These are phyloP conservation scores for Sterna hirundo DNA, from an alignment of 2,113 vertebrate species.

Conservation along the genomic window DNA sequence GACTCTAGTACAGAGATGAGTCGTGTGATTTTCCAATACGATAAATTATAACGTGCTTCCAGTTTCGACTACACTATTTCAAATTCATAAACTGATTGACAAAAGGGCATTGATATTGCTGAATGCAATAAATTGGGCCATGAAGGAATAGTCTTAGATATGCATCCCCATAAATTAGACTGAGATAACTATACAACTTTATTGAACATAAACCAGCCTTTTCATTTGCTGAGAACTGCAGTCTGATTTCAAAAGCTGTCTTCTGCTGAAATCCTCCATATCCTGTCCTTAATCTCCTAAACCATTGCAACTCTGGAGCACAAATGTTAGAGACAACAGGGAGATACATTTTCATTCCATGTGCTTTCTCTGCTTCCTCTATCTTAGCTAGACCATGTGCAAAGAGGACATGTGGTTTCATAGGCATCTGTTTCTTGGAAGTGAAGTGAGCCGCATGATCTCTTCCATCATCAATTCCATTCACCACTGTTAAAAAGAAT, in stretches of 20 bases:
- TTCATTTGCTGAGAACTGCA: background rate
- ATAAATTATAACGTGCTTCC: background rate
- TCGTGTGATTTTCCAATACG: background rate
- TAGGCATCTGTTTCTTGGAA: slow-evolving; percentile 3
- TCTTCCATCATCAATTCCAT: background rate
- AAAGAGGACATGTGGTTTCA: background rate
- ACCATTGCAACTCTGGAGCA: background rate
- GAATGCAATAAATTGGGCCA: background rate
- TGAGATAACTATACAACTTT: background rate
- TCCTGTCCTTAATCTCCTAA: slow-evolving; percentile 42
- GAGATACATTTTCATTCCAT: background rate
- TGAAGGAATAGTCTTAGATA: background rate
- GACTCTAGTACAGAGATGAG: background rate
- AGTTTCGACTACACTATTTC: background rate
- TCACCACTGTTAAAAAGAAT: background rate
- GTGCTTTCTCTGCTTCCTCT: background rate
- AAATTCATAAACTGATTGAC: background rate
- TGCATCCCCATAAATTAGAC: background rate
- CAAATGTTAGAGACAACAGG: slow-evolving; percentile 3
- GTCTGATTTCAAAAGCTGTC: background rate
- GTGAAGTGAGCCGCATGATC: background rate
- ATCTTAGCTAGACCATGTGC: background rate
- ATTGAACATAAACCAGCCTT: background rate
- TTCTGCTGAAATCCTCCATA: slow-evolving; percentile 37
- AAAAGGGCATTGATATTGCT: background rate